Evolutionary conservation across 2,113 vertebrate genomes (phyloP), one percentile per base, ranked within the genome.

Genomic region (Ornithorhynchus anatinus): DNA sequence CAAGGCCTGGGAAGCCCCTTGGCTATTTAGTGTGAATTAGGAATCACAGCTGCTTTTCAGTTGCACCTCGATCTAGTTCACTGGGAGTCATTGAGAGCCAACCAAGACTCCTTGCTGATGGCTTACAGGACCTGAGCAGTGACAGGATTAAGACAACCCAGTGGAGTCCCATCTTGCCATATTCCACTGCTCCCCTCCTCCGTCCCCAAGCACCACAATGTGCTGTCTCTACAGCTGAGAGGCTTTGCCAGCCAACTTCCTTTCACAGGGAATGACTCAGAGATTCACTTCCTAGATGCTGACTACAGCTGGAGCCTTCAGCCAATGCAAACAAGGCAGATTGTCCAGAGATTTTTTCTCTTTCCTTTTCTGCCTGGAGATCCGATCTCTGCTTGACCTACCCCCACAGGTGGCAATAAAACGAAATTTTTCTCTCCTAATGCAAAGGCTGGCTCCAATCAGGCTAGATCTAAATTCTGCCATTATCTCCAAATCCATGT

Each of bases 241-340:
- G 42, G 5, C 39, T 27, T 54, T 32, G 70, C 62, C 75, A 69
- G 15, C n/a, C 39, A 76, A 36, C 45, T 60, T 76, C 45, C 42
- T 53, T 45, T 63, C 20, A 2, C 33, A 23, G 36, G 52, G 51
- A 81, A 65, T 50, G 38, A 43, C 50, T 66, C 69, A 52, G 64
- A 47, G 39, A 66, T 16, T 83, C 73, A 64, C 19, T 27, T 67
- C 75, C 4, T 13, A 69, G 51, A 66, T 48, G 57, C 57, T 60
- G 39, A 59, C 75, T 84, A 69, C 2, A 1, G 10, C 3, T 52
- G 45, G 33, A 76, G 40, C 7, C 2, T 75, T 37, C 54, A 59
- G 85, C 84, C 82, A 86, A 80, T 38, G 33, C 5, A 88, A 91
- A 87, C 82, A 85, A 60, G 43, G 4, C 76, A 50, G 0, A 62